phyloP scores from a whole-genome alignment of 2,113 vertebrate species.

The Cheilinus undulatus region DNA sequence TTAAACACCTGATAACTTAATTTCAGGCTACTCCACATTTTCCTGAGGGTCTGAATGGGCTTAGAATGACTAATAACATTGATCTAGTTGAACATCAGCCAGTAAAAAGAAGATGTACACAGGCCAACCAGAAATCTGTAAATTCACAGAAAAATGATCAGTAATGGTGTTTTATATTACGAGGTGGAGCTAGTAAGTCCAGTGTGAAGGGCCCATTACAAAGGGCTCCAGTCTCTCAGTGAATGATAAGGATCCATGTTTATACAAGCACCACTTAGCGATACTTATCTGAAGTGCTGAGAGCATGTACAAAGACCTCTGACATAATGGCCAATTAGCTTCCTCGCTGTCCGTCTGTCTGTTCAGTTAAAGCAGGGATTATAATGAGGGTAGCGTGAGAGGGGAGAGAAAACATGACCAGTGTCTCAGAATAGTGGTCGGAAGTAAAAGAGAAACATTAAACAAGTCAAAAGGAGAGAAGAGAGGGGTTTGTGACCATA shows the following conservation, averaged over 20 bases:
- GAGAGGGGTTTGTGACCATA: too few species aligned
- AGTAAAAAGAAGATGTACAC: background rate
- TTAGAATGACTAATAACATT: background rate
- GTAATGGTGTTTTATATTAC: constrained; percentile 19
- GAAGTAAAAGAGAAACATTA: background rate
- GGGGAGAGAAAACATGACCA: constrained; percentile 61
- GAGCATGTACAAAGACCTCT: constrained; percentile 66
- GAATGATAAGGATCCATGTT: constrained; percentile 76
- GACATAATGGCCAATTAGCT: constrained; percentile 72
- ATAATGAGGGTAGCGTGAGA: constrained; percentile 64
- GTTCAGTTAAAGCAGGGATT: constrained; percentile 19
- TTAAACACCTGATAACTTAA: too few species aligned
- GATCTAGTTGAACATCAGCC: background rate
- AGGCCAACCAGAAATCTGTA: constrained; percentile 4
- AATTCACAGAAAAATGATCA: constrained; percentile 14
- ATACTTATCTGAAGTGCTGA: constrained; percentile 73
- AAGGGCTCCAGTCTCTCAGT: constrained; percentile 35
- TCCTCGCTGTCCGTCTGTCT: constrained; percentile 43
- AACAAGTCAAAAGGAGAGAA: background rate
- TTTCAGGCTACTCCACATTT: too few species aligned
- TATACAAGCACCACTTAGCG: constrained; percentile 68
- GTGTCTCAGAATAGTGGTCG: constrained; percentile 18
- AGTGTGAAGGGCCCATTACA: constrained; percentile 51
- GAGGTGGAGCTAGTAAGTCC: background rate
- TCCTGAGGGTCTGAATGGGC: too few species aligned